Evolutionary conservation across 1,140 invertebrate species (phyloP).

Genomic region (Aphis gossypii): DNA sequence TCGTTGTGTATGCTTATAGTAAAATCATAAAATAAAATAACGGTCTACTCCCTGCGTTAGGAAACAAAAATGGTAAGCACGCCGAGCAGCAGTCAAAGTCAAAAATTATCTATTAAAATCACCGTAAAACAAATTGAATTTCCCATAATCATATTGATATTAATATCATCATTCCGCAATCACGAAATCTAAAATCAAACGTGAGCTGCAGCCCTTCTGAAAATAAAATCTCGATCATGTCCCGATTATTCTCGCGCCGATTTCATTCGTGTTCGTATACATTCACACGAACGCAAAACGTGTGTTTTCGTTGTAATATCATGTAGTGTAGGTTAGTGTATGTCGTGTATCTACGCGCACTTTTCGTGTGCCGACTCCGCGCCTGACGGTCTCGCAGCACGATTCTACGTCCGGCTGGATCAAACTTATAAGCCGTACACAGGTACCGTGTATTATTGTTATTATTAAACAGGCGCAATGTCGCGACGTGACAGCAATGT

Average conservation of each 20-base stretch:
- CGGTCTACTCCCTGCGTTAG: neutral
- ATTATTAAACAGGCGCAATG: constrained; percentile 19
- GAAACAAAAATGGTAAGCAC: neutral
- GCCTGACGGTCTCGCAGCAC: constrained; percentile 29
- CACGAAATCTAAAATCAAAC: neutral
- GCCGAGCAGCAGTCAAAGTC: no score
- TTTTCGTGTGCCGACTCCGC: neutral
- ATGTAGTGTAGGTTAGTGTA: neutral
- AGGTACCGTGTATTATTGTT: neutral
- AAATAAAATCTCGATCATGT: no score
- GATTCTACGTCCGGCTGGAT: neutral
- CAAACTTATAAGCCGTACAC: no score
- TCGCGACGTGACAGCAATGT: constrained; percentile 52
- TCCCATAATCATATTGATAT: neutral
- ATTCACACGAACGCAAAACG: neutral
- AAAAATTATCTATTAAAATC: no score
- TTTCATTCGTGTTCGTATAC: neutral
- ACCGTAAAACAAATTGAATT: neutral
- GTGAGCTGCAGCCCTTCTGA: neutral
- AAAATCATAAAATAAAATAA: neutral
- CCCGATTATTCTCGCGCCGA: neutral
- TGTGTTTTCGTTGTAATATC: neutral
- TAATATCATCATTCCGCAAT: neutral
- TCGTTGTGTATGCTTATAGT: neutral
- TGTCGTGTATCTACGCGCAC: neutral